Conservation (phyloP, 2,797 vertebrate genomes). For the Epinephelus coioides region DNA sequence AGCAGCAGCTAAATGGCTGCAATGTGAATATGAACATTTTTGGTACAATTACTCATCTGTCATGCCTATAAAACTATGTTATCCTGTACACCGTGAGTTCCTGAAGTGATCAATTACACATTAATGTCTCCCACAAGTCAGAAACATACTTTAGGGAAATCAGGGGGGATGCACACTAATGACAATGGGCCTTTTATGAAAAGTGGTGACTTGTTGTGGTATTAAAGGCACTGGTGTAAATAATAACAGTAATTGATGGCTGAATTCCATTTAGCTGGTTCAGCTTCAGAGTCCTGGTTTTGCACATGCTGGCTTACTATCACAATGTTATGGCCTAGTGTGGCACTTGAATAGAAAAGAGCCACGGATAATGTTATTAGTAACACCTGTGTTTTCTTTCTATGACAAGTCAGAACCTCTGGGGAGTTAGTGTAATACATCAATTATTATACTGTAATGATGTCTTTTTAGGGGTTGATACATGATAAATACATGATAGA, state of each 20-base stretch:
- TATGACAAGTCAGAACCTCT: background rate
- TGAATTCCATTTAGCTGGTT: background rate
- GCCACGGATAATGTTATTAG: background rate
- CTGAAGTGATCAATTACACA: background rate
- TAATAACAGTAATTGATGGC: background rate
- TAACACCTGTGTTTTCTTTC: background rate
- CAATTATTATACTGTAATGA: background rate
- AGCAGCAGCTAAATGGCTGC: background rate
- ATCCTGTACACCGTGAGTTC: background rate
- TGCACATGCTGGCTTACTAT: constrained; percentile 4
- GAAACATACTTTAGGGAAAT: background rate
- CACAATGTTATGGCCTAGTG: background rate
- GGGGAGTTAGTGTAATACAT: background rate
- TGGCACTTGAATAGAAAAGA: background rate
- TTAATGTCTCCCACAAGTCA: background rate
- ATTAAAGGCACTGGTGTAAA: background rate
- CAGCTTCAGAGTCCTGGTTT: background rate
- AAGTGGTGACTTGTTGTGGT: too few species aligned
- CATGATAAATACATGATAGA: background rate
- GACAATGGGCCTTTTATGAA: background rate
- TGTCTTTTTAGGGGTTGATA: background rate
- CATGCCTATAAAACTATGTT: background rate
- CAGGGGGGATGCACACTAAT: background rate
- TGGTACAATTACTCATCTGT: constrained; percentile 1
- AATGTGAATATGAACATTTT: background rate